Evolutionary conservation across 2,888 invertebrate genomes (phyloP), one percentile per base, ranked within the genome.

Genomic region (Ichneumoninae sp.): DNA sequence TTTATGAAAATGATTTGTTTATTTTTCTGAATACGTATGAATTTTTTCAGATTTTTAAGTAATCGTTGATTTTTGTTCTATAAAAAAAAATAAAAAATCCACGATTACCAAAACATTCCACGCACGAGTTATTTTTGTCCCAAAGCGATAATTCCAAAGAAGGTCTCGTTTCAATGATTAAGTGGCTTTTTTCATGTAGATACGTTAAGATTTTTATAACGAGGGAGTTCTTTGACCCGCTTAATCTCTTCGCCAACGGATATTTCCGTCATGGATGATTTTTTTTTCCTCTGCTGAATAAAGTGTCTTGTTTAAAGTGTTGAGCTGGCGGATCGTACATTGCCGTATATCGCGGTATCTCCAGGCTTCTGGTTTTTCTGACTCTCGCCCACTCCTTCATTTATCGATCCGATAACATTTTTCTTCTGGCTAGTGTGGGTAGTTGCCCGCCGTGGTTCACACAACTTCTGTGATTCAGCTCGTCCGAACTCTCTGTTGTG

Each of bases 391-490:
- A 62, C 69, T 69, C 33, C 62, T 74, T 82, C 74, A 82, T 78
- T 82, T 78, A 74, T 83, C 69, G 79, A 83, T 74, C 52, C 74
- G 65, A 78, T 79, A 79, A 79, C 72, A 74, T 78, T 78, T 78
- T 62, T 69, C 54, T 79, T 78, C 8, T 74, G 52, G 47, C 52
- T 44, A 16, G 62, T 36, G 74, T 44, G 82, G 69, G 52, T 50
- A 44, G 69, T 52, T 40, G 62, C 74, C 62, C 78, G 62, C 52
- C 72, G 57, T 22, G 44, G 50, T 36, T 26, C 36, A n/a, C 54
- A 10, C 36, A 52, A 60, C 69, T 44, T 69, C 33, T 60, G 68
- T 69, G 77, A 65, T 65, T 69, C 69, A 13, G 16, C 60, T 65
- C 83, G 65, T 57, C 75, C 74, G 65, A 83, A 83, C 74, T 68